These are phyloP conservation scores for Vireo griseus DNA, from an alignment of 2,797 vertebrate genomes.

Conservation along the genomic window DNA sequence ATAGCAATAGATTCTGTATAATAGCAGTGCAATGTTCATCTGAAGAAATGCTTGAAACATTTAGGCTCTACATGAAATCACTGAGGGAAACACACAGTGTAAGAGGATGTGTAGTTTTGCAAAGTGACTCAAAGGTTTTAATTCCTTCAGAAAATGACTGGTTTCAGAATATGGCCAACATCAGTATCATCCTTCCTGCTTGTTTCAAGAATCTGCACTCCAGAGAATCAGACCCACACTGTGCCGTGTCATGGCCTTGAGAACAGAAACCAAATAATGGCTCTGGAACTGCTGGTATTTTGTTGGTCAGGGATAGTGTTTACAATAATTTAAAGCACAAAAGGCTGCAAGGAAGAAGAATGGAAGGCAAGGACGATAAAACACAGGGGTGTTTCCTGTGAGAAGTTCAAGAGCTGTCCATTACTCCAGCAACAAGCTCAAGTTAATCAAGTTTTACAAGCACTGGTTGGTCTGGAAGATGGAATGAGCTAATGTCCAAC, in stretches of 20 bases:
- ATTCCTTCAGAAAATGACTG: not conserved
- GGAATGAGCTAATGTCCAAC: not conserved
- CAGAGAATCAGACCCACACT: not conserved
- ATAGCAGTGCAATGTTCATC: not conserved
- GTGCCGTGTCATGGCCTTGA: not conserved
- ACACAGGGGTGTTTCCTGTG: fast-evolving
- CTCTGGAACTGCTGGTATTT: not conserved
- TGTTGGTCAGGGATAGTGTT: not conserved
- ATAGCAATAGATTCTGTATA: not conserved
- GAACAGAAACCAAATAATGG: not conserved
- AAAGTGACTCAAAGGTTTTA: not conserved
- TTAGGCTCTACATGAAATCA: not conserved
- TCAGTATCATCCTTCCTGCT: not conserved
- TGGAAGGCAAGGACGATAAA: not conserved
- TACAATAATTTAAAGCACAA: not conserved
- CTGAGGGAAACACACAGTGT: not conserved
- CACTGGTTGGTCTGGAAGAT: not conserved
- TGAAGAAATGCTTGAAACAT: not conserved
- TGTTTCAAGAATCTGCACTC: not conserved
- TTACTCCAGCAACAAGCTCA: not conserved
- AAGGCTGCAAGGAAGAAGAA: not conserved
- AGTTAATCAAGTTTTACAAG: not conserved
- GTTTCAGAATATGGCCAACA: not conserved
- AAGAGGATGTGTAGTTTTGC: not conserved
- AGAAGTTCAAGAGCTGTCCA: not conserved